Base-by-base conservation (phyloP, 2,797 vertebrate species). In the Siniperca obscura region DNA sequence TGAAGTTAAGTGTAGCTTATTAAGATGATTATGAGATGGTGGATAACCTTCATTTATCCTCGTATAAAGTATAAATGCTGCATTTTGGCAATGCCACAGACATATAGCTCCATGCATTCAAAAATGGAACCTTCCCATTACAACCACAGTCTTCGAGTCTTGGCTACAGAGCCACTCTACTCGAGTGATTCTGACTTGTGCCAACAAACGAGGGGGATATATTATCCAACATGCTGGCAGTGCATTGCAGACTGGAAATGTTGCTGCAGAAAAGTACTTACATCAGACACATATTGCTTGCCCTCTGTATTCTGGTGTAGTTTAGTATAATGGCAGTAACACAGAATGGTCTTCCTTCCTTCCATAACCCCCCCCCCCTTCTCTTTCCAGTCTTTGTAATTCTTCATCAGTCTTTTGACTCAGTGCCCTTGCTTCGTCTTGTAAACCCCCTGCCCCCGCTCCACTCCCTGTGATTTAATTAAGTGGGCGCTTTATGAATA, bases 401-500 rank as follows among this genome's bases (percentile, higher is more conserved):
- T 93, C 89, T 85, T 89, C 91, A 90, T 90, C 89, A 77, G 81
- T 87, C 86, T 72, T 89, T 87, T 87, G 83, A 90, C 87, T 91
- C 78, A 0, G 69, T 92, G 93, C 90, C 93, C 93, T 95, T 94
- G 93, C 90, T 71, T 79, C 46, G 48, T 89, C 87, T 88, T 44
- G 70, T 62, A 84, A 80, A 30, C 27, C 69, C 74, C 73, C 78
- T 56, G 9, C 59, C 96, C n/a, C 38, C 14, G 14, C 85, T 80
- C 85, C 74, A 38, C 84, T 87, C 86, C 57, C 95, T 94, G 96
- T 97, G 96, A 99, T 98, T 98, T 97, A 98, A 99, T 99, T 98
- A 98, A 97, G 95, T 96, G 86, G 85, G 90, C 86, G 93, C 95
- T 97, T 97, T 98, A 98, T 98, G 98, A 98, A 98, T 98, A 97